A percentile compares a stretch with the other conserved stretches of the same genome.
Evolutionary conservation across 2,797 vertebrate species (phyloP).

Genomic region (Microctenopoma steveboyesi): DNA sequence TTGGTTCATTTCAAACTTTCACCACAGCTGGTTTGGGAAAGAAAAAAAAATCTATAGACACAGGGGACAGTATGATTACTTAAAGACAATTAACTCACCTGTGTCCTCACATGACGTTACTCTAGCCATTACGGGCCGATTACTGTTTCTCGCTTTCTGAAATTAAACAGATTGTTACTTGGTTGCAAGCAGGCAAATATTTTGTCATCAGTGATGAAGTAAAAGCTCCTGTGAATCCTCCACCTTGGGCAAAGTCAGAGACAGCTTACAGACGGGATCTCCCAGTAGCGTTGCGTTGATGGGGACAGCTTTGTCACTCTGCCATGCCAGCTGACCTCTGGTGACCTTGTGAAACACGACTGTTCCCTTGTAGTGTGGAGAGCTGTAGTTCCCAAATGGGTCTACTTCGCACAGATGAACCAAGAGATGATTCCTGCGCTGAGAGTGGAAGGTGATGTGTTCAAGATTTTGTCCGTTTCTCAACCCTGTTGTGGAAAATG

Average conservation of each 20-base stretch:
- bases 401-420: conserved; percentile 87
- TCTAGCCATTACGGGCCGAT: conserved; percentile 69
- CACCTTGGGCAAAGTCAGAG: conserved; percentile 89
- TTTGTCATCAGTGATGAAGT: too few relatives aligned
- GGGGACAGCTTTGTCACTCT: conserved; percentile 54
- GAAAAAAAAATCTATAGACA: background rate
- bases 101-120: conserved; percentile 75
- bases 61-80: background rate
- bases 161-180: conserved; percentile 26
- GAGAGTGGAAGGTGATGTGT: conserved; percentile 87
- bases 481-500: conserved; percentile 8
- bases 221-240: fast-evolving
- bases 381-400: conserved; percentile 90
- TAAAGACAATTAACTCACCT: conserved; percentile 70
- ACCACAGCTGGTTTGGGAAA: too few relatives aligned
- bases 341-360: conserved; percentile 83
- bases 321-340: conserved; percentile 77
- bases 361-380: conserved; percentile 89
- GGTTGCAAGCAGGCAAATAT: background rate
- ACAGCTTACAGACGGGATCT: conserved; percentile 85
- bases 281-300: conserved; percentile 65
- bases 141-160: conserved; percentile 83
- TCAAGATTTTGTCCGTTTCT: conserved; percentile 11
- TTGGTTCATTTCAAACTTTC: background rate
- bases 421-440: conserved; percentile 81